A percentile compares a stretch with the other conserved stretches of the same genome.
These are phyloP conservation scores for Vandiemenella viatica DNA, from an alignment of 2,888 invertebrate species.

Conservation along the genomic window DNA sequence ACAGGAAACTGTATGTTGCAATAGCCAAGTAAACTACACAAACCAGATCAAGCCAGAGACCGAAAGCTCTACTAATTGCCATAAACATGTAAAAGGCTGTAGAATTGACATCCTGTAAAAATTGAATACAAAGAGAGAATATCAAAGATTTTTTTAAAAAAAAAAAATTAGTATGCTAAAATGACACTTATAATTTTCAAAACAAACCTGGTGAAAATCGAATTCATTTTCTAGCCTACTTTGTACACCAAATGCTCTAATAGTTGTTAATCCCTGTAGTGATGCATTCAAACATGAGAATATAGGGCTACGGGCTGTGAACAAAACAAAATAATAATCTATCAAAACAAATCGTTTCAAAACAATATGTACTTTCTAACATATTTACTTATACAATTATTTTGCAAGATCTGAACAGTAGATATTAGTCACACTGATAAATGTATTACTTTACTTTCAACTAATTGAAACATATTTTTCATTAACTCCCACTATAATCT, in stretches of 20 bases:
- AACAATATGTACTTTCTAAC: too few relatives aligned
- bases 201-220: slow-evolving; percentile 52
- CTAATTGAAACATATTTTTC: too few relatives aligned
- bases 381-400: too few relatives aligned
- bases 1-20: slow-evolving; percentile 48
- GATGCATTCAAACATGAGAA: slow-evolving; percentile 84
- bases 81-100: slow-evolving; percentile 44
- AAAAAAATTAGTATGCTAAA: too few relatives aligned
- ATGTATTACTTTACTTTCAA: too few relatives aligned
- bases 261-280: slow-evolving; percentile 78
- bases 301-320: slow-evolving; percentile 81
- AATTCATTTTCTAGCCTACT: slow-evolving; percentile 62
- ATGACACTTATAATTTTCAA: too few relatives aligned
- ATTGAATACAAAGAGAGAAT: too few relatives aligned
- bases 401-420: too few relatives aligned
- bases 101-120: slow-evolving; percentile 54
- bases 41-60: slow-evolving; percentile 47
- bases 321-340: slow-evolving; percentile 1
- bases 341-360: too few relatives aligned
- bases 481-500: too few relatives aligned
- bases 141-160: too few relatives aligned
- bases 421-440: too few relatives aligned
- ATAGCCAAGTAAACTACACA: slow-evolving; percentile 43
- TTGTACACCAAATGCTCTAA: slow-evolving; percentile 75
- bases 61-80: slow-evolving; percentile 45